phyloP scores from a whole-genome alignment of 2,113 vertebrate genomes.

The Carollia perspicillata region DNA sequence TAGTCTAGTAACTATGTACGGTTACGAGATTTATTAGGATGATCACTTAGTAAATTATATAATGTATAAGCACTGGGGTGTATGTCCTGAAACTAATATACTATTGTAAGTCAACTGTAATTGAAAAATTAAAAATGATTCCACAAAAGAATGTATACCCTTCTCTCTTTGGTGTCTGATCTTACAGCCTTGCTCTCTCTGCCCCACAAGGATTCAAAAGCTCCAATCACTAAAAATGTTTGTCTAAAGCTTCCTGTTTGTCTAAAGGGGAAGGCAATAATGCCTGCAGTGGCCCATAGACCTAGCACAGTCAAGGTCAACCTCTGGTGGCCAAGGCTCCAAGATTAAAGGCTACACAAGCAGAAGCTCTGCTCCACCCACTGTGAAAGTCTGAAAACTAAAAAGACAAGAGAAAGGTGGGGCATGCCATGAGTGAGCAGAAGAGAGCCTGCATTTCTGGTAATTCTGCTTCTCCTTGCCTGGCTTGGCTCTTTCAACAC shows the following conservation, averaged over 20 bases:
- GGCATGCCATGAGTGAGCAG: background rate
- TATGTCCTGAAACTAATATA: background rate
- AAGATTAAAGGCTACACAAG: conserved; percentile 23
- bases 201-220: background rate
- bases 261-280: conserved; percentile 37
- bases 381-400: conserved; percentile 25
- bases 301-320: background rate
- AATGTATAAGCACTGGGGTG: background rate
- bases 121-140: background rate
- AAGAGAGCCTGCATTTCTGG: conserved; percentile 19
- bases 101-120: background rate
- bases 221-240: background rate
- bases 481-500: conserved; percentile 10
- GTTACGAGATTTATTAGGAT: background rate
- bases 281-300: background rate
- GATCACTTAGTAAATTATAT: background rate
- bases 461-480: conserved; percentile 40
- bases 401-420: conserved; percentile 5
- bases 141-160: background rate
- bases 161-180: conserved; percentile 18
- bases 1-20: background rate
- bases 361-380: conserved; percentile 12
- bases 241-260: conserved; percentile 43
- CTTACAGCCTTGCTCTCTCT: conserved; percentile 25
- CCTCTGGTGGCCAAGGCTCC: background rate